A percentile compares a stretch with the other conserved stretches of the same genome.
These are phyloP conservation scores for Strigamia transsilvanica DNA, from an alignment of 2,888 invertebrate species.

Conservation along the genomic window DNA sequence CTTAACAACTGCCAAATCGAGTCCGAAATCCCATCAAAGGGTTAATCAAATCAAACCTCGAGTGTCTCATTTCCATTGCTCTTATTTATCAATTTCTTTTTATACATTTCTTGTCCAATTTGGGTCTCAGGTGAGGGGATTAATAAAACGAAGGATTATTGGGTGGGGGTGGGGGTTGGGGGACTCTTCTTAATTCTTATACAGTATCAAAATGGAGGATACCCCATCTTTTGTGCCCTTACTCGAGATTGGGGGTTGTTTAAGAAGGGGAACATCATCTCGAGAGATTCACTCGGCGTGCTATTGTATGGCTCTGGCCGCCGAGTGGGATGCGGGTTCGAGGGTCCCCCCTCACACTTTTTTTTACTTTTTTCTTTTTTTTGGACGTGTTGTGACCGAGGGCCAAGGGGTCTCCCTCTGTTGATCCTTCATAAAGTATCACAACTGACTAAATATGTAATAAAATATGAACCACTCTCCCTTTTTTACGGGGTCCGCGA, in stretches of 20 bases:
- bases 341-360: conserved; percentile 34
- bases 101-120: not conserved
- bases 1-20: not conserved
- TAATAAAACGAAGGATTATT: conserved; percentile 2
- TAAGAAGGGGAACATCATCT: conserved; percentile 43
- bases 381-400: conserved; percentile 43
- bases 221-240: conserved; percentile 4
- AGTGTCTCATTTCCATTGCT: not conserved
- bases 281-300: conserved; percentile 31
- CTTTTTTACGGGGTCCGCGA: conserved; percentile 32
- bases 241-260: conserved; percentile 25
- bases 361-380: not conserved
- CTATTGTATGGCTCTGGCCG: conserved; percentile 19
- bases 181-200: not conserved
- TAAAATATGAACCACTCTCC: conserved; percentile 49
- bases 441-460: conserved; percentile 47
- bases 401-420: conserved; percentile 49
- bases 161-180: not conserved
- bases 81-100: not conserved
- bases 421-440: conserved; percentile 49
- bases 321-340: conserved; percentile 48
- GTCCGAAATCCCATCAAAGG: conserved; percentile 19
- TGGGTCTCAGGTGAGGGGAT: not conserved
- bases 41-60: conserved; percentile 5
- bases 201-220: conserved; percentile 20